These are phyloP conservation scores for Sinhomidia bicolor DNA, from an alignment of 2,888 invertebrate genomes.

Conservation along the genomic window DNA sequence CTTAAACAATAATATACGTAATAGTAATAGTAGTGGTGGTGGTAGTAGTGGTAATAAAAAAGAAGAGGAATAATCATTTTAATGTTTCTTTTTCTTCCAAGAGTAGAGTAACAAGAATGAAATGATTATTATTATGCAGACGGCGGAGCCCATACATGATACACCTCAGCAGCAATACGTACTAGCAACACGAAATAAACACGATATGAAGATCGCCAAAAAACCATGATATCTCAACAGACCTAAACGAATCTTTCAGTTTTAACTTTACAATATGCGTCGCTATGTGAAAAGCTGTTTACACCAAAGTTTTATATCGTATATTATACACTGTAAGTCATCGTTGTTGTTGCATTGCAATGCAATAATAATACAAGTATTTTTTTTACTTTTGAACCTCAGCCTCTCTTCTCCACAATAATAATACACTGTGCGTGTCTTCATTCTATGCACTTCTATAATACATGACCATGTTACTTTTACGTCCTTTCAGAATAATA, in stretches of 20 bases:
- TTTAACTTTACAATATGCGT: neutral
- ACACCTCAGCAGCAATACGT: neutral
- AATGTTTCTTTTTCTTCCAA: constrained; percentile 45
- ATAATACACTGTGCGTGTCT: constrained; percentile 34
- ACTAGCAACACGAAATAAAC: constrained; percentile 6
- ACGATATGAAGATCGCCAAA: constrained; percentile 19
- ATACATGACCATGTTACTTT: constrained; percentile 3
- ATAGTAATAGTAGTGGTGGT: neutral
- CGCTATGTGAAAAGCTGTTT: constrained; percentile 11
- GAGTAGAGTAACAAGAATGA: constrained; percentile 13
- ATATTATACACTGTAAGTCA: constrained; percentile 3
- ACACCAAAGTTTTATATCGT: neutral
- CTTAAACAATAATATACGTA: neutral
- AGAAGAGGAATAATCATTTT: constrained; percentile 28
- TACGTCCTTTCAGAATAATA: constrained; percentile 26
- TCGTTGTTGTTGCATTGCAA: constrained; percentile 13
- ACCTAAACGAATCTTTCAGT: constrained; percentile 5
- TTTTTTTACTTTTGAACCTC: constrained; percentile 49
- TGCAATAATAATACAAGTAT: neutral
- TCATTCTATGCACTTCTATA: neutral
- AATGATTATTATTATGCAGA: constrained; percentile 24
- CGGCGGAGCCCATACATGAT: constrained; percentile 1
- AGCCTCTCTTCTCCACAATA: constrained; percentile 52
- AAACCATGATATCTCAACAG: constrained; percentile 33
- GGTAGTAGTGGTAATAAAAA: neutral